Base-by-base conservation (phyloP, 2,797 vertebrate genomes). In the Peromyscus eremicus region DNA sequence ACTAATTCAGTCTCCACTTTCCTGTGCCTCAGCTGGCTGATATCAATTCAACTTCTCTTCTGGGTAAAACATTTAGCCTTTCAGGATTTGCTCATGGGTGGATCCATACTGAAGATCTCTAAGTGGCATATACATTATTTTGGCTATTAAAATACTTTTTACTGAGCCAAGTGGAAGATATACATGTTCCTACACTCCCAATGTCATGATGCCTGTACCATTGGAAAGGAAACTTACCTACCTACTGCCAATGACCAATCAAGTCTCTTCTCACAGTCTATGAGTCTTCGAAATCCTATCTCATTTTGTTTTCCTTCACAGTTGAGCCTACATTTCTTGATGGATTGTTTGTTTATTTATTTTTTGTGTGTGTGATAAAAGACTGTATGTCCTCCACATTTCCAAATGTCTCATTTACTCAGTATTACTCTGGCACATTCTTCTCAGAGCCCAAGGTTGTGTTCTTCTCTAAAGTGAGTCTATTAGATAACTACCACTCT, bases 191-290 rank as follows among this genome's bases (percentile, higher is more conserved):
- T 60, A 40, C 23, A 57, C 4, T 92, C 21, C n/a, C 43, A 94
- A 9, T 55, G 29, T 71, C 43, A 66, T 25, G 87, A n/a, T 76
- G 37, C 27, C n/a, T 37, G 16, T 40, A 66, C 1, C 19, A 79
- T 27, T 14, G 75, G 55, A 82, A 88, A 94, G 55, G 62, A 92
- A 94, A 86, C 46, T 4, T 84, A 97, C 83, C 89, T 73, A 97
- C 86, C 2, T 73, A 97, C 85, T 2, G 0, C 62, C n/a, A 57
- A 52, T 32, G 29, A 62, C 89, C 76, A 91, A 68, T 40, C 0
- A 5, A 70, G 57, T 60, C 46, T 73, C 64, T 95, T 92, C 68
- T 66, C 70, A 81, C 2, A 73, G 0, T 71, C 13, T 11, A 52
- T 14, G 21, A 89, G 19, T 66, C 27, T 52, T 79, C 2, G 27